Evolutionary conservation across 2,113 vertebrate species (phyloP), one percentile per base, ranked within the genome.

Genomic region (Thryonomys swinderianus): DNA sequence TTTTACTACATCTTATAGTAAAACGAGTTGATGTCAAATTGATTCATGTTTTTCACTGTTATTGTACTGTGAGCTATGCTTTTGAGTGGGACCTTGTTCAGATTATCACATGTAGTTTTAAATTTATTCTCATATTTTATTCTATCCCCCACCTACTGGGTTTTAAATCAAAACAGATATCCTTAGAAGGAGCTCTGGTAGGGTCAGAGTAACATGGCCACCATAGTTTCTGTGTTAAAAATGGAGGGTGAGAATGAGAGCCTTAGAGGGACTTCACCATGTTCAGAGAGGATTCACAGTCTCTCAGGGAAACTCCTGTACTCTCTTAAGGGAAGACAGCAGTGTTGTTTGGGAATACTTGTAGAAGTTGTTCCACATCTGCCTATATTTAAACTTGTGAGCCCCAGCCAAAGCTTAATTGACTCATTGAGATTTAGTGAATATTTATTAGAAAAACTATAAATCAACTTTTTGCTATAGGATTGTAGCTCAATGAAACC

Each of bases 401-500:
- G 80, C 67, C 85, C 66, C 85, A 14, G 0, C 78, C 71, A 64
- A 84, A 91, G 53, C 73, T 67, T 51, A 30, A 93, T 61, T 94
- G 88, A 79, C 76, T 96, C 79, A 13, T 64, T 96, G 0, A 12
- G 32, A 62, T 59, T 97, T 67, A 91, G 62, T 95, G 80, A n/a
- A 5, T 91, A 82, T 96, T 97, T 94, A 40, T 92, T 73, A 95
- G 88, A 51, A 95, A 93, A 81, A 78, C 30, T 93, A 14, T 27
- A 85, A 95, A 95, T 90, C 55, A 64, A n/a, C 59, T 2, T 0
- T 97, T 94, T 85, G 85, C 51, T 93, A 42, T 61, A 85, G 40
- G 78, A 93, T 92, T 45, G 93, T 93, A 78, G 51, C 91, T 82
- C 12, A 61, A 2, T 32, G 95, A 94, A 96, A 61, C 80, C 37